Base-by-base conservation (phyloP, 2,888 invertebrate genomes). In the Malachius bipustulatus region DNA sequence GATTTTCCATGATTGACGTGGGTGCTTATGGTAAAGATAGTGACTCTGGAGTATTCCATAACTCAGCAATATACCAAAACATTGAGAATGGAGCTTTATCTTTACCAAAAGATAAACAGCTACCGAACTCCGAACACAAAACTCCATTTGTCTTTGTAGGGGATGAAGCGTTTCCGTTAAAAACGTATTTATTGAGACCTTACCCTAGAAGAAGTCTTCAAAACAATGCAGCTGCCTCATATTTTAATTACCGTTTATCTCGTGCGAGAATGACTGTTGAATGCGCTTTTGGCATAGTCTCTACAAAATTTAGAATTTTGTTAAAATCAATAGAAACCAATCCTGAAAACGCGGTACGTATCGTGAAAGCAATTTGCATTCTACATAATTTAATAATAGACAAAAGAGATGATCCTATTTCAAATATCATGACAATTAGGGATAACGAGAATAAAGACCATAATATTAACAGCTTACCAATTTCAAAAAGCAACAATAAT, bases 1-100 rank as follows among this genome's bases (percentile, higher is more conserved):
- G n/a, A 33, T 33, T 32, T 8, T 32, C 12, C 4, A 14, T 33
- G 14, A 12, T 33, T 8, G 33, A 33, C 9, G 30, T 44, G 29
- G 33, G 44, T 30, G 43, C 35, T 8, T 44, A 34, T 16, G 35
- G 39, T 2, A 43, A 44, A 33, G 36, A 44, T 24, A 39, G 42
- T 28, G 40, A 41, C 30, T 35, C 40, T 4, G 39, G 38, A 34
- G 37, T 35, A 12, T 31, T 47, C 26, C 16, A 36, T 3, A 30
- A 16, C 11, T 34, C 34, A 15, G 4, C 13, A 15, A 9, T 31
- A n/a, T 31, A 15, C 10, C 9, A 10, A 4, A 8, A 8, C 4
- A 15, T 31, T 15, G 14, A 6, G 15, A 15, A 10, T 10, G 29
- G 29, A 8, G 10, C 29, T 6, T 6, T 31, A 6, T 9, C 4